phyloP scores from a whole-genome alignment of 2,888 invertebrate species.

The Lissocephala sabroskyi region DNA sequence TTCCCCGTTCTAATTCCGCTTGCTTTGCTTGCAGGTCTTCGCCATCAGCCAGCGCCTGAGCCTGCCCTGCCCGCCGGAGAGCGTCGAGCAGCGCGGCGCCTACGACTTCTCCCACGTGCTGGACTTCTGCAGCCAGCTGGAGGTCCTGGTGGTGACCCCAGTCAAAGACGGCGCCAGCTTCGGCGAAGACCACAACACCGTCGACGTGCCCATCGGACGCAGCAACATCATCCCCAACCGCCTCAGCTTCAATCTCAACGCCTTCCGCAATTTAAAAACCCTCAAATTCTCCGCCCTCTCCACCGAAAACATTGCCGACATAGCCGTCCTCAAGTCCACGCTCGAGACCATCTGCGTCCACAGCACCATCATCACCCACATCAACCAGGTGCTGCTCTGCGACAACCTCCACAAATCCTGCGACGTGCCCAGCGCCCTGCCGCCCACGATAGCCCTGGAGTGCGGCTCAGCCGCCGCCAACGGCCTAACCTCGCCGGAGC shows the following conservation, averaged over 20 bases:
- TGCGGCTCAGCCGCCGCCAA: no score
- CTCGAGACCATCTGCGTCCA: conserved; percentile 73
- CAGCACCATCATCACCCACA: conserved; percentile 70
- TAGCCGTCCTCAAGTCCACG: conserved; percentile 67
- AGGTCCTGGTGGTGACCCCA: conserved; percentile 72
- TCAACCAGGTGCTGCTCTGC: conserved; percentile 87
- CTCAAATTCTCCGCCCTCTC: conserved; percentile 81
- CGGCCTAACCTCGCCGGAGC: not conserved
- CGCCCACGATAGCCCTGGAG: no score
- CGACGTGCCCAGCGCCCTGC: conserved; percentile 43
- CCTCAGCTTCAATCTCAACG: conserved; percentile 84
- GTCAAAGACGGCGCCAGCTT: conserved; percentile 57
- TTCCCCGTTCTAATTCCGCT: conserved; percentile 15
- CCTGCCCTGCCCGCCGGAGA: conserved; percentile 87
- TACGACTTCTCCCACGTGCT: conserved; percentile 93
- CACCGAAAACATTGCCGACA: conserved; percentile 79
- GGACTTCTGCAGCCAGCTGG: conserved; percentile 88
- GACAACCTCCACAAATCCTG: conserved; percentile 83
- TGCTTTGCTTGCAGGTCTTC: conserved; percentile 79
- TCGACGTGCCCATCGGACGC: conserved; percentile 77
- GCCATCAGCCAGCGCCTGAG: conserved; percentile 92
- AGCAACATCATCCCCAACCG: conserved; percentile 90
- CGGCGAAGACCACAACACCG: conserved; percentile 65
- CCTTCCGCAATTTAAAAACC: conserved; percentile 85
- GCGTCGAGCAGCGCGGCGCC: conserved; percentile 82